These are phyloP conservation scores for Drosophila watanabei DNA, from an alignment of 1,140 invertebrate genomes.

Conservation along the genomic window DNA sequence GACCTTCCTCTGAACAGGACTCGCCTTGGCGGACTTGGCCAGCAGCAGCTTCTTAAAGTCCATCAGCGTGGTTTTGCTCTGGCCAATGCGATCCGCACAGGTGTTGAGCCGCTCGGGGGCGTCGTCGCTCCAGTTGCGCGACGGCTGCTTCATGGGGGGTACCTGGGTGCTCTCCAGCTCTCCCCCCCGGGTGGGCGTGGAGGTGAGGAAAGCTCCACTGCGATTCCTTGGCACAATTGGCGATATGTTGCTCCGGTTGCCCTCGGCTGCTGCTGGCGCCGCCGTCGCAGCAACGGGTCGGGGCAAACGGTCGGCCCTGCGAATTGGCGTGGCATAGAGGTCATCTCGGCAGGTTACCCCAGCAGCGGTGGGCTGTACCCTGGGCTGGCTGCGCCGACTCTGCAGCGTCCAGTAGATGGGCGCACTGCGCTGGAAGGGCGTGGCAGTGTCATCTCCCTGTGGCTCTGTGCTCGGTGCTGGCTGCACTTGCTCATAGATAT, in stretches of 20 bases:
- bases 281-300: slow-evolving; percentile 54
- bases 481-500: slow-evolving; percentile 81
- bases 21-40: slow-evolving; percentile 87
- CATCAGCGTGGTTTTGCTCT: slow-evolving; percentile 90
- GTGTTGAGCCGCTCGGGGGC: slow-evolving; percentile 87
- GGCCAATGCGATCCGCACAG: slow-evolving; percentile 87
- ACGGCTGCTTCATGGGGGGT: slow-evolving; percentile 74
- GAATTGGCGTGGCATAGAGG: slow-evolving; percentile 83
- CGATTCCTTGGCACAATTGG: slow-evolving; percentile 88
- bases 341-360: slow-evolving; percentile 76
- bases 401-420: slow-evolving; percentile 86
- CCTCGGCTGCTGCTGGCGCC: not conserved
- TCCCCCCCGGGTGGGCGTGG: slow-evolving; percentile 85
- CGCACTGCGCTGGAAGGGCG: slow-evolving; percentile 79
- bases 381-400: slow-evolving; percentile 70
- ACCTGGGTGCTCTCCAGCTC: slow-evolving; percentile 38
- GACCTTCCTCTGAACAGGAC: slow-evolving; percentile 87
- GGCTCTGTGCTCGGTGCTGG: slow-evolving; percentile 53
- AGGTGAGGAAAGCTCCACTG: slow-evolving; percentile 86
- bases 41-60: slow-evolving; percentile 93
- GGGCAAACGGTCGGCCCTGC: slow-evolving; percentile 73
- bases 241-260: slow-evolving; percentile 86
- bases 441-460: slow-evolving; percentile 43
- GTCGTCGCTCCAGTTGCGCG: slow-evolving; percentile 78
- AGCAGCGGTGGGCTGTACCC: slow-evolving; percentile 34